These are phyloP conservation scores for Cephus pulcher DNA, from an alignment of 2,888 invertebrate genomes.

Conservation along the genomic window DNA sequence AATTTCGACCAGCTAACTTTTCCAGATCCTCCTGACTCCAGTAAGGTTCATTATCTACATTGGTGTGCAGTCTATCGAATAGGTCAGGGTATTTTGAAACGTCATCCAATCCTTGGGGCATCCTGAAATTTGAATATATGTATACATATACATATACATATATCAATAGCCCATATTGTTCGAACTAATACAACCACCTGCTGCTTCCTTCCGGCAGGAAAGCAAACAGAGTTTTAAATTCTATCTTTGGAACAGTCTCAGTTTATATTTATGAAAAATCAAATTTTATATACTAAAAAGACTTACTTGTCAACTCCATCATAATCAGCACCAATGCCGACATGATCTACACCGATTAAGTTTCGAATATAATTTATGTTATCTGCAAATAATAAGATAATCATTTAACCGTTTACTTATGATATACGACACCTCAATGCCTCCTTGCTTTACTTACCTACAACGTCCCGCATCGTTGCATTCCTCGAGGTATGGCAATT, in stretches of 20 bases:
- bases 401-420: no score
- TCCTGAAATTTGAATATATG: conserved; percentile 45
- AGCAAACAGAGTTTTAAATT: neutral
- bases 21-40: conserved; percentile 67
- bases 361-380: conserved; percentile 69
- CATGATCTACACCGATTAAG: conserved; percentile 67
- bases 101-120: conserved; percentile 68
- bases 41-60: conserved; percentile 37
- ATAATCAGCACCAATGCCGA: conserved; percentile 70
- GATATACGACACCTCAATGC: neutral
- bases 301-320: conserved; percentile 66
- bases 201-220: no score
- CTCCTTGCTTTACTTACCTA: conserved; percentile 68
- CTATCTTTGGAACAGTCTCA: neutral
- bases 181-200: no score
- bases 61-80: conserved; percentile 64
- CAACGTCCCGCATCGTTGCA: conserved; percentile 76
- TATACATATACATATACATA: neutral
- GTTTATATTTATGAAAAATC: neutral
- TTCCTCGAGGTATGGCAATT: conserved; percentile 60
- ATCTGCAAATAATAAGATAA: conserved; percentile 49
- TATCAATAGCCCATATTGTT: neutral
- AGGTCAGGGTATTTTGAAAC: conserved; percentile 68
- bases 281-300: conserved; percentile 1
- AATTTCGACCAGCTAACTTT: conserved; percentile 68